These are phyloP conservation scores for Caerostris extrusa DNA, from an alignment of 1,140 invertebrate species.

Conservation along the genomic window DNA sequence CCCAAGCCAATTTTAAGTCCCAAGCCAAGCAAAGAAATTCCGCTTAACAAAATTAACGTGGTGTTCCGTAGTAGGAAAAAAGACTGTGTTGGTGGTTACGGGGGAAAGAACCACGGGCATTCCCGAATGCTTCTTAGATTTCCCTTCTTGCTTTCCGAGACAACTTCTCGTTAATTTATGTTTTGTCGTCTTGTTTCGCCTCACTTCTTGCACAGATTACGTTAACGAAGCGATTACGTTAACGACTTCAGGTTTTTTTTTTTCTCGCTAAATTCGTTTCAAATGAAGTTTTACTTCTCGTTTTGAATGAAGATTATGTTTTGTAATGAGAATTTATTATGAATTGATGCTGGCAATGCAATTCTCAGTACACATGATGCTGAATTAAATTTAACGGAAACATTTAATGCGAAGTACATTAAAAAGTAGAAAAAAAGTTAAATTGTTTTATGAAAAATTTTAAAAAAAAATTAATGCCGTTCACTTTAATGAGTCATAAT, in stretches of 20 bases:
- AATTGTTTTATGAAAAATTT: too few species aligned
- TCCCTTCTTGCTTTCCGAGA: neutral
- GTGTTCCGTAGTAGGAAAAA: neutral
- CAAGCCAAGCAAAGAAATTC: constrained; percentile 54
- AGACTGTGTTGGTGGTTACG: neutral
- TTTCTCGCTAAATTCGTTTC: neutral
- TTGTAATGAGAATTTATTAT: neutral
- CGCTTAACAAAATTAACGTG: constrained; percentile 61
- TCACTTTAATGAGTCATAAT: too few species aligned
- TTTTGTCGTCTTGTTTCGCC: neutral
- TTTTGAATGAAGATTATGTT: neutral
- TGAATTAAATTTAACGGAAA: too few species aligned
- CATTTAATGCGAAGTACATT: too few species aligned
- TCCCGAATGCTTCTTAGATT: neutral
- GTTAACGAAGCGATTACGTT: constrained; percentile 21
- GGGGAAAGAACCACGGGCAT: neutral
- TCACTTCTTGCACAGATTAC: neutral
- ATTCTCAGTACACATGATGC: too few species aligned
- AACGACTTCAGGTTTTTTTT: neutral
- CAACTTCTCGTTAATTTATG: neutral
- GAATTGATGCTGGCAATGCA: neutral
- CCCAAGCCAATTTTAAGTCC: too few species aligned
- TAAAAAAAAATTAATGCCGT: too few species aligned
- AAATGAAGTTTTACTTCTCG: neutral
- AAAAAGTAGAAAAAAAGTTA: too few species aligned